Conservation (phyloP, 2,113 vertebrate species). For the human (Homo sapiens) region DNA sequence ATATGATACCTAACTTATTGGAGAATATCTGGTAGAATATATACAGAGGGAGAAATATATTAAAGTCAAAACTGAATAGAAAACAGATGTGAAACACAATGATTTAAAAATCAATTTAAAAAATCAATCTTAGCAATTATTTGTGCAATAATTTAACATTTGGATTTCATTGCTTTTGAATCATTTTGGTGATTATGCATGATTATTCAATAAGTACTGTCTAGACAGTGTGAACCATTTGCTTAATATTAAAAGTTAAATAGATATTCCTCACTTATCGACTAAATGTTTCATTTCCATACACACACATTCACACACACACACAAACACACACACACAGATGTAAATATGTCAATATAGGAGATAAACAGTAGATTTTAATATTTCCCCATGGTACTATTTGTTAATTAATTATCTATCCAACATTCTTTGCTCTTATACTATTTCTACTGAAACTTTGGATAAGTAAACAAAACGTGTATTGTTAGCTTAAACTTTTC, state of each 20-base stretch:
- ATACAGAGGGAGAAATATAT: not conserved
- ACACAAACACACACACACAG: not conserved
- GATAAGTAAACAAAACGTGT: not conserved
- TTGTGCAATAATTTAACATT: conserved; percentile 42
- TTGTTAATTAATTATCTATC: not conserved
- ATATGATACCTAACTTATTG: not conserved
- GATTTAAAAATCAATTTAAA: not conserved
- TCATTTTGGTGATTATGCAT: not conserved
- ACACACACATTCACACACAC: not conserved
- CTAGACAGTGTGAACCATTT: conserved; percentile 1
- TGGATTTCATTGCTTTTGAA: conserved; percentile 40
- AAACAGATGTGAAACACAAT: not conserved
- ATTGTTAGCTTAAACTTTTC: not conserved
- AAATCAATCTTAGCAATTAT: conserved; percentile 16
- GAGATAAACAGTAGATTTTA: not conserved
- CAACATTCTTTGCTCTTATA: not conserved
- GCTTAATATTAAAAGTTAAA: conserved; percentile 22
- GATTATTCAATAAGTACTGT: conserved; percentile 40
- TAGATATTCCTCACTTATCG: not conserved
- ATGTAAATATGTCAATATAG: not conserved
- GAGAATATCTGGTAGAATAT: not conserved
- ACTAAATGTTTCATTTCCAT: conserved; percentile 34
- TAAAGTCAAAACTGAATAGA: not conserved
- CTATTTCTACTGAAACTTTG: not conserved
- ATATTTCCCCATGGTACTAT: not conserved